These are phyloP conservation scores for Trichosurus vulpecula DNA, from an alignment of 2,797 vertebrate genomes.

Conservation along the genomic window DNA sequence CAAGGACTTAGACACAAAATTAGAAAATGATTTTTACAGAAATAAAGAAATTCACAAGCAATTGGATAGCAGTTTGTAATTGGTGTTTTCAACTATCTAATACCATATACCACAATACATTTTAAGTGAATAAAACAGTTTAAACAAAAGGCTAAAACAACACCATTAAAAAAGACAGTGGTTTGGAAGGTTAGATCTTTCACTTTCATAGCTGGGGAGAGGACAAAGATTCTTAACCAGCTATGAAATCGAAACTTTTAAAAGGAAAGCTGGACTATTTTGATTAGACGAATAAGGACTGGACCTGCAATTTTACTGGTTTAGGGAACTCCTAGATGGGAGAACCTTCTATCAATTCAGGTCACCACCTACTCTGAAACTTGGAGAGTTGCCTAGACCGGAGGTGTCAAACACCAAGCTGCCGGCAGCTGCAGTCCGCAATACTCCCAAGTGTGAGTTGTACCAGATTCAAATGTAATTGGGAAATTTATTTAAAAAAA, in stretches of 20 bases:
- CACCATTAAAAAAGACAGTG: background rate
- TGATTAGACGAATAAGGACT: background rate
- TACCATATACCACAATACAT: background rate
- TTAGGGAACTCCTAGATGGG: background rate
- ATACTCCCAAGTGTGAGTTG: background rate
- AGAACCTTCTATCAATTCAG: background rate
- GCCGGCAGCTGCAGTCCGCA: background rate
- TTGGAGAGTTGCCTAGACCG: background rate
- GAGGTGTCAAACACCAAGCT: background rate
- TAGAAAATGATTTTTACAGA: background rate
- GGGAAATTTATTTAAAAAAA: background rate
- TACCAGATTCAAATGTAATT: background rate
- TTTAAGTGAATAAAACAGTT: background rate
- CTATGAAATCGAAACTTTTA: background rate
- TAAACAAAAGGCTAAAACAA: background rate
- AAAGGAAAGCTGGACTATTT: background rate
- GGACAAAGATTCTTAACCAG: background rate
- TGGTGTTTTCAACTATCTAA: background rate
- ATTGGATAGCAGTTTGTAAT: background rate
- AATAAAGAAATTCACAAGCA: background rate
- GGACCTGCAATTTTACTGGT: background rate
- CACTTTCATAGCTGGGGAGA: background rate
- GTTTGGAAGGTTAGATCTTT: background rate
- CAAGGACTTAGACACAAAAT: background rate
- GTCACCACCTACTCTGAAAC: background rate